Percentiles rank a stretch among this genome's conserved stretches.
These are phyloP conservation scores for Nasonia vitripennis DNA, from an alignment of 1,140 invertebrate genomes.

Conservation along the genomic window DNA sequence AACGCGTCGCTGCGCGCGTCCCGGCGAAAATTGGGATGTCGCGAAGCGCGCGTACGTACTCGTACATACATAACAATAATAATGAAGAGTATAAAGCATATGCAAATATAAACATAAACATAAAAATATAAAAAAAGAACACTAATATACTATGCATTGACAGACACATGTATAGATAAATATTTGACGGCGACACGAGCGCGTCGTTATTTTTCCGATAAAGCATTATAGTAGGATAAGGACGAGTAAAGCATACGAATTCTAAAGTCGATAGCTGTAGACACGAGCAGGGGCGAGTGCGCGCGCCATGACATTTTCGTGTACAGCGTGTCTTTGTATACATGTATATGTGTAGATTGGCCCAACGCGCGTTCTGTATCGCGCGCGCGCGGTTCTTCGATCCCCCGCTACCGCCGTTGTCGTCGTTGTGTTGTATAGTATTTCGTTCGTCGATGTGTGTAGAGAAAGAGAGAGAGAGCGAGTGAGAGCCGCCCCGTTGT, in stretches of 20 bases:
- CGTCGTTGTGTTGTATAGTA: neutral
- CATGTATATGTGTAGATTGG: neutral
- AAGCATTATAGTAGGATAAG: slow-evolving; percentile 63
- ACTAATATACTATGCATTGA: neutral
- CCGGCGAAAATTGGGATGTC: no score
- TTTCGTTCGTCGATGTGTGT: neutral
- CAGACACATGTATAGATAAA: slow-evolving; percentile 22
- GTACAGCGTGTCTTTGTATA: neutral
- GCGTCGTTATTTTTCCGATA: slow-evolving; percentile 46
- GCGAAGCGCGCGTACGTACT: no score
- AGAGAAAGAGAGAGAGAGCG: no score
- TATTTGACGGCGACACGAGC: slow-evolving; percentile 4
- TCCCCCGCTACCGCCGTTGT: neutral
- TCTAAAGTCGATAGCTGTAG: slow-evolving; percentile 73
- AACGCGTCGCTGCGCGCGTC: no score
- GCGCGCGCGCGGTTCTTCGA: neutral
- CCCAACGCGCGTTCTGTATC: neutral
- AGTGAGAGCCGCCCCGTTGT: no score
- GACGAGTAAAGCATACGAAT: slow-evolving; percentile 73
- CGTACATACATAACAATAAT: no score
- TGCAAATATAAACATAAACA: neutral
- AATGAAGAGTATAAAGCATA: no score
- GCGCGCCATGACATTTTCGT: slow-evolving; percentile 59
- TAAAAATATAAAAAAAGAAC: slow-evolving; percentile 4
- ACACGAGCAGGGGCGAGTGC: slow-evolving; percentile 50